Conservation (phyloP, 2,113 vertebrate genomes). For the Corvus cornix region DNA sequence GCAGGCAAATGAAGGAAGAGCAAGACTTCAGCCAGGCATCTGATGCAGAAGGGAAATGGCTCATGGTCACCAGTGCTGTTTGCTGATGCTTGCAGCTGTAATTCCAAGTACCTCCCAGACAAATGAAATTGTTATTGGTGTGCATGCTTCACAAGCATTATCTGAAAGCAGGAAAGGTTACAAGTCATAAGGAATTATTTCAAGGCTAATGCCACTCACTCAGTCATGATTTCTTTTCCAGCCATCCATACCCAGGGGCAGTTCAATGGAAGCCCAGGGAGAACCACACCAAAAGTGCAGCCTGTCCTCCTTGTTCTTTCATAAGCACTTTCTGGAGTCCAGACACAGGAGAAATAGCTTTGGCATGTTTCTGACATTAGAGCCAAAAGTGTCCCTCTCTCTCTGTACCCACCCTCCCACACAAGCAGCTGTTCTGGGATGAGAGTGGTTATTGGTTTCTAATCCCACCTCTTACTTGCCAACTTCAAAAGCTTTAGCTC, state of each 20-base stretch:
- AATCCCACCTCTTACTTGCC: neutral
- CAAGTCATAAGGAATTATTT: neutral
- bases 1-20: neutral
- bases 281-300: neutral
- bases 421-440: neutral
- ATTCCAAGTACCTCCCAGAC: neutral
- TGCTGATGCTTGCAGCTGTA: neutral
- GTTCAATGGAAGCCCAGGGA: neutral
- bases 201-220: neutral
- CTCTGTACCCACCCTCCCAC: neutral
- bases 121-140: neutral
- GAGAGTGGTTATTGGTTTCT: neutral
- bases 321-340: neutral
- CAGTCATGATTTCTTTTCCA: neutral
- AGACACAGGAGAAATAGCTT: neutral
- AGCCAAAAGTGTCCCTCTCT: neutral
- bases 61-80: rapidly evolving
- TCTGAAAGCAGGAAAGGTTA: neutral
- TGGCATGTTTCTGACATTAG: neutral
- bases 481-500: neutral
- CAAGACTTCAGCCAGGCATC: neutral
- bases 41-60: neutral
- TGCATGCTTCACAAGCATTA: neutral
- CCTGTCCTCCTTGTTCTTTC: neutral
- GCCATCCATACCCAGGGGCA: neutral